Conservation (phyloP, 2,888 invertebrate genomes). For the Nemurella pictetii region DNA sequence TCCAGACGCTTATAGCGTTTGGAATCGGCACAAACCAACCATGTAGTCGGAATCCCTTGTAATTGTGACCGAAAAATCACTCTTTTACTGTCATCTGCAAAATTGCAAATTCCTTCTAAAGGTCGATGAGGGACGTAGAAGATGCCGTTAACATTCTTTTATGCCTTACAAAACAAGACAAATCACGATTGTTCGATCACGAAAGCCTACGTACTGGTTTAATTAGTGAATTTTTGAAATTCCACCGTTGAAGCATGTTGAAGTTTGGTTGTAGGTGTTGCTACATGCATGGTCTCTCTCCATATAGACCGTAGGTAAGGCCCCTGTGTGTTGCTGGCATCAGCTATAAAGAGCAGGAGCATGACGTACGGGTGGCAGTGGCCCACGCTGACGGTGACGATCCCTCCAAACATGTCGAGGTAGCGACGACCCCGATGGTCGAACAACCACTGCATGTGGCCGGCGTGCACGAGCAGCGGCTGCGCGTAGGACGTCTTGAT, state of each 20-base stretch:
- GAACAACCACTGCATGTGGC: conserved; percentile 90
- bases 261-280: not conserved
- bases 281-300: not conserved
- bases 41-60: no score
- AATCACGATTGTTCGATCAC: no score
- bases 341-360: not conserved
- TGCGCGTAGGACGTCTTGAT: conserved; percentile 75
- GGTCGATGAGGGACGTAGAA: no score
- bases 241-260: not conserved
- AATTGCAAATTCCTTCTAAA: no score
- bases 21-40: no score
- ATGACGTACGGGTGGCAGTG: conserved; percentile 92
- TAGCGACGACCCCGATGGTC: conserved; percentile 85
- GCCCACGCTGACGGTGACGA: conserved; percentile 95
- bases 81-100: no score
- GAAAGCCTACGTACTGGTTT: no score
- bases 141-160: no score
- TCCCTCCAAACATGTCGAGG: conserved; percentile 94
- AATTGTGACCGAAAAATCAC: no score
- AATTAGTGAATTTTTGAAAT: no score
- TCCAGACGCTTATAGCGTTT: no score
- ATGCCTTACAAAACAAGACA: no score
- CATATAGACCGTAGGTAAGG: not conserved
- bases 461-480: conserved; percentile 82
- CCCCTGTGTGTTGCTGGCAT: not conserved